phyloP scores from a whole-genome alignment of 1,140 invertebrate species.

The Philotrypesis tridentata region DNA sequence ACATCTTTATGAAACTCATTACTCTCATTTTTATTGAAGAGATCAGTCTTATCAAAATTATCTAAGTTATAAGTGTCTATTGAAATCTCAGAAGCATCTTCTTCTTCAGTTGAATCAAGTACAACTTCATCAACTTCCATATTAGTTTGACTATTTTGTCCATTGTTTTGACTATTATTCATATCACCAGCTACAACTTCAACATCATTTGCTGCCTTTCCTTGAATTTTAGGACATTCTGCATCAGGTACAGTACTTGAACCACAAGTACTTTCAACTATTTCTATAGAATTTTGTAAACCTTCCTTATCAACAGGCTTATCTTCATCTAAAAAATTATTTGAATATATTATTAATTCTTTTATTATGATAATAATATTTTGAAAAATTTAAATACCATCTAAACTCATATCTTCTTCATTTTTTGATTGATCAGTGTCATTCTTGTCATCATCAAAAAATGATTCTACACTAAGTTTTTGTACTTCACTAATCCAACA shows the following conservation, averaged over 20 bases:
- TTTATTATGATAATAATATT: not conserved
- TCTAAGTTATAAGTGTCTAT: conserved; percentile 65
- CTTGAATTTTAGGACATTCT: not conserved
- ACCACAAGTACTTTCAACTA: not conserved
- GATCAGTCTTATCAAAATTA: conserved; percentile 63
- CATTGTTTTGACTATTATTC: conserved; percentile 39
- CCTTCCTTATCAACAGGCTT: conserved; percentile 14
- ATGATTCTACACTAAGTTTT: conserved; percentile 61
- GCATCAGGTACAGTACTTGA: not conserved
- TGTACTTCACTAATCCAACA: conserved; percentile 75
- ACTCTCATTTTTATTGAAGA: conserved; percentile 47
- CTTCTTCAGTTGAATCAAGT: conserved; percentile 65
- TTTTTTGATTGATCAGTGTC: conserved; percentile 23
- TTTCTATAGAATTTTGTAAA: conserved; percentile 7
- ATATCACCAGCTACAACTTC: conserved; percentile 43
- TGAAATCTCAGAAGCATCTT: conserved; percentile 65
- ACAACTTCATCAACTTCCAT: conserved; percentile 60
- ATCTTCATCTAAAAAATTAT: conserved; percentile 34
- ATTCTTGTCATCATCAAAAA: conserved; percentile 55
- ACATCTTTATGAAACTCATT: conserved; percentile 63
- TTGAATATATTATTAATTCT: not conserved
- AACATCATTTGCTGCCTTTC: conserved; percentile 34
- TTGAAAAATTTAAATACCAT: not conserved
- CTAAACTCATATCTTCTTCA: conserved; percentile 10
- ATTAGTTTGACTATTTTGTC: conserved; percentile 42